These are phyloP conservation scores for Metacarcinus magister DNA, from an alignment of 2,888 invertebrate genomes.

Conservation along the genomic window DNA sequence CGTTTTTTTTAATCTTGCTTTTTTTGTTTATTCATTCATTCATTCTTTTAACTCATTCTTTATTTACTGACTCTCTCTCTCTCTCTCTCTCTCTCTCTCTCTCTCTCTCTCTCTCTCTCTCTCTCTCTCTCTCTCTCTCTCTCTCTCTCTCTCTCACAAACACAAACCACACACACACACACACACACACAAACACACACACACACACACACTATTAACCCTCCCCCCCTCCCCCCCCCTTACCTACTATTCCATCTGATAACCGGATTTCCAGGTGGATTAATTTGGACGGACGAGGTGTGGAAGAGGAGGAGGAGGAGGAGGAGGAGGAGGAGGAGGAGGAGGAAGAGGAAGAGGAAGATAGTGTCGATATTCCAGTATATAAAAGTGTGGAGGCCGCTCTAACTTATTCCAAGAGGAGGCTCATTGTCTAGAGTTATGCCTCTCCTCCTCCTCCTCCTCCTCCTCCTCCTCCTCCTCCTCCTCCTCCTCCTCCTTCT, in stretches of 20 bases:
- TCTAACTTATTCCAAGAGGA: background rate
- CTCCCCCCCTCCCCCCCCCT: background rate
- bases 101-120: constrained; percentile 20
- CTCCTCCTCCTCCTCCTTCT: constrained; percentile 26
- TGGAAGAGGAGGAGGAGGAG: background rate
- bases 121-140: constrained; percentile 56
- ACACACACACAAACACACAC: too few relatives aligned
- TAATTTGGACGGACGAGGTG: constrained; percentile 28
- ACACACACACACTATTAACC: background rate
- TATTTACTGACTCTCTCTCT: background rate
- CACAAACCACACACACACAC: too few relatives aligned
- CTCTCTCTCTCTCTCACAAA: constrained; percentile 62
- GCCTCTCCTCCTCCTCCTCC: background rate
- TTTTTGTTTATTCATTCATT: too few relatives aligned
- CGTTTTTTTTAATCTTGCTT: too few relatives aligned
- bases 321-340: constrained; percentile 26
- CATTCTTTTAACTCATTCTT: background rate
- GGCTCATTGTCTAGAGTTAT: constrained; percentile 33
- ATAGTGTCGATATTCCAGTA: background rate
- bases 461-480: constrained; percentile 1
- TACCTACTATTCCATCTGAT: constrained; percentile 9
- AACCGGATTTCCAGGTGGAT: constrained; percentile 41
- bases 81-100: background rate
- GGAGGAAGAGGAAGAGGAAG: background rate
- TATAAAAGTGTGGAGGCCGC: background rate